These are phyloP conservation scores for Machaerirhynchus nigripectus DNA, from an alignment of 2,113 vertebrate genomes.

Conservation along the genomic window DNA sequence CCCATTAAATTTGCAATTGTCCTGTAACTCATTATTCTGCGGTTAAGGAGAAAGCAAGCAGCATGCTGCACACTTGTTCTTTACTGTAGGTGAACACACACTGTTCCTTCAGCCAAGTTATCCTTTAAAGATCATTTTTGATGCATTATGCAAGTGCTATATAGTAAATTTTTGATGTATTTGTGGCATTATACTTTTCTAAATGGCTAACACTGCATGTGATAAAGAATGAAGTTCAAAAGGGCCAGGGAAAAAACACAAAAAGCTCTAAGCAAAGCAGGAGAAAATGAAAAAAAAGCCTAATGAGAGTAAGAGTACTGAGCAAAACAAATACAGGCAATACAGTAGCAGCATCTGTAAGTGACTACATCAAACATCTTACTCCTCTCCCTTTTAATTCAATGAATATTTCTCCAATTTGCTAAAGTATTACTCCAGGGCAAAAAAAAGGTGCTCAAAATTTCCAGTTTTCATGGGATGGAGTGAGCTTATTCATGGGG, in stretches of 20 bases:
- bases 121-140: not conserved
- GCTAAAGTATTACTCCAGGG: not conserved
- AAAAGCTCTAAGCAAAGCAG: not conserved
- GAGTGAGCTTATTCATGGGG: not conserved
- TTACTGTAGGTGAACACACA: not conserved
- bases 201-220: not conserved
- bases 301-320: not conserved
- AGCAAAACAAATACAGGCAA: not conserved
- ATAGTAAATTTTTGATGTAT: not conserved
- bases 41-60: not conserved
- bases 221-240: not conserved
- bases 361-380: not conserved
- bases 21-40: not conserved
- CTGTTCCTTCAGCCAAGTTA: not conserved
- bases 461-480: not conserved
- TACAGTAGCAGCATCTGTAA: not conserved
- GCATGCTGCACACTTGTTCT: rapidly evolving
- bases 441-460: not conserved
- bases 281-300: not conserved
- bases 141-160: not conserved
- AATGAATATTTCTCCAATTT: not conserved
- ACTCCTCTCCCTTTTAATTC: not conserved
- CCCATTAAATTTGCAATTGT: not conserved
- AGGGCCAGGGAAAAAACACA: not conserved
- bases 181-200: not conserved